phyloP scores from a whole-genome alignment of 2,797 vertebrate genomes.

The Tiaroga cobitis region DNA sequence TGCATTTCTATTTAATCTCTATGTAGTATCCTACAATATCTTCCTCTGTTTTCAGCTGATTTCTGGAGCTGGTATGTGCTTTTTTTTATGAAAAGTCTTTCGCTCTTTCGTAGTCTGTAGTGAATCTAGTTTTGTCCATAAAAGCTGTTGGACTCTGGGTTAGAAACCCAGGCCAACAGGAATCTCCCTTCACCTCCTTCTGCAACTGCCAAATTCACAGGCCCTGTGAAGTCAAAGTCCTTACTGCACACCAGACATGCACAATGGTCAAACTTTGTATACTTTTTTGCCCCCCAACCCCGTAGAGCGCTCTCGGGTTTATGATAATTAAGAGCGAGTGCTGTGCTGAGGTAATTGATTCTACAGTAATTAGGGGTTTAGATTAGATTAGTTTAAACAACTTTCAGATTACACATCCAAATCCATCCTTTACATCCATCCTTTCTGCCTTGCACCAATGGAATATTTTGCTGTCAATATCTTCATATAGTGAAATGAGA shows the following conservation, averaged over 20 bases:
- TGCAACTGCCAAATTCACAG: constrained; percentile 30
- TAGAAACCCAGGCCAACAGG: constrained; percentile 4
- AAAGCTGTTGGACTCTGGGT: constrained; percentile 44
- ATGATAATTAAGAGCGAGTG: constrained; percentile 43
- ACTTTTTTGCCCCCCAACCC: background rate
- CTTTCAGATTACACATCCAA: constrained; percentile 13
- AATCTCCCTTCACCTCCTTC: constrained; percentile 22
- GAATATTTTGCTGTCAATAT: constrained; percentile 53
- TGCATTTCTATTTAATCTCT: constrained; percentile 45
- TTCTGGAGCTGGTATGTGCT: constrained; percentile 54
- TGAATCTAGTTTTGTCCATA: constrained; percentile 52
- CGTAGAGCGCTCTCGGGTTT: background rate
- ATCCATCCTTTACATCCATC: no score
- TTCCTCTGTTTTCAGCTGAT: background rate
- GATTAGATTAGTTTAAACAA: constrained; percentile 51
- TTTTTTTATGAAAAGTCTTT: constrained; percentile 14
- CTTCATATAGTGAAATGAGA: constrained; percentile 56
- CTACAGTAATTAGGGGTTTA: constrained; percentile 48
- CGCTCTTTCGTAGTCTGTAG: constrained; percentile 35
- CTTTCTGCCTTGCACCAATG: background rate
- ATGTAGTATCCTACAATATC: background rate
- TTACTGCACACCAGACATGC: constrained; percentile 8
- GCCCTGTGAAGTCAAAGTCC: constrained; percentile 19
- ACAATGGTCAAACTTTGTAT: constrained; percentile 25
- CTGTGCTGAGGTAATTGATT: constrained; percentile 53